Evolutionary conservation across 1,140 invertebrate species (phyloP), one percentile per base, ranked within the genome.

Genomic region (Himalopsyche phryganea): DNA sequence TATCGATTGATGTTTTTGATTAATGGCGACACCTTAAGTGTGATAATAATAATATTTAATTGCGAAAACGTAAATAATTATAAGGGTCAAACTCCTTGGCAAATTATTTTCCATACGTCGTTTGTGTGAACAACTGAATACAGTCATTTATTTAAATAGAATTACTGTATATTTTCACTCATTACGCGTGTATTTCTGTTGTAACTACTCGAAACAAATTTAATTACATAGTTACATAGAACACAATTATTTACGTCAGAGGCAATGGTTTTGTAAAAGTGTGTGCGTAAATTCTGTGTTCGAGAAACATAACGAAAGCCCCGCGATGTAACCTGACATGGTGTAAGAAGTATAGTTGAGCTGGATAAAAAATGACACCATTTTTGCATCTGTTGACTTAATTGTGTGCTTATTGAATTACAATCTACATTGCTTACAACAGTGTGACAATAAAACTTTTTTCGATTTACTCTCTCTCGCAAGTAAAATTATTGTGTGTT

Each of bases 121-220:
- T 13, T 33, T 48, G 19, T 33, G 46, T 33, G 6, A 18, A 23
- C 46, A 48, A 45, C 9, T 48, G 46, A 23, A 3, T 6, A 19
- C 14, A 32, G 19, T 11, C 46, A 48, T 48, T 45, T 48, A 48
- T 48, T 48, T 48, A 48, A 48, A 48, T 48, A 33, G 19, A 48
- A 23, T 33, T 6, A 28, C 15, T 28, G 23, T 28, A 28, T 9
- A 28, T 28, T 6, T 18, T 28, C 14, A 48, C 28, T 50, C 36
- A 40, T 40, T 56, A 49, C 15, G 53, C 17, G 13, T 56, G 45
- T 56, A 56, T 56, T 56, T 56, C 48, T 56, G 53, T 56, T 56
- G 53, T 56, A 49, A 56, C 53, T 56, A 56, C 53, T 56, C 53
- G 45, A 56, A 56, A 56, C 53, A 56, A 56, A 56, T 56, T 56